A percentile compares a stretch with the other conserved stretches of the same genome.
Conservation (phyloP, 1,140 invertebrate genomes). For the Trypoxylus dichotomus region DNA sequence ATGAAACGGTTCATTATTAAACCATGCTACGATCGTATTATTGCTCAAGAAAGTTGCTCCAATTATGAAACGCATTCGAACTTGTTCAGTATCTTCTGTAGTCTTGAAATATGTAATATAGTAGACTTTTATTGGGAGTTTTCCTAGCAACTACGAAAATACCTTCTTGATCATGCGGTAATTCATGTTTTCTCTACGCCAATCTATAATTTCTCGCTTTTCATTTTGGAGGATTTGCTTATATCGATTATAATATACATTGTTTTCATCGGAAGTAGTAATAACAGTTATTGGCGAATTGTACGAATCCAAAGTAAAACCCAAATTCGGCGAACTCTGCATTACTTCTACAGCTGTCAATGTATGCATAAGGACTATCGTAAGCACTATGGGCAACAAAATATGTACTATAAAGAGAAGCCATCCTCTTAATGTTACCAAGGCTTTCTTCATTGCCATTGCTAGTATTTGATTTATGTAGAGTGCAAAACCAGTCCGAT, state of each 20-base stretch:
- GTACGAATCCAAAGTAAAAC: slow-evolving; percentile 45
- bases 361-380: slow-evolving; percentile 57
- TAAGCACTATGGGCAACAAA: slow-evolving; percentile 62
- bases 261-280: neutral
- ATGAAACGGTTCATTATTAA: slow-evolving; percentile 71
- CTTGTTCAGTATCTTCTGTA: neutral
- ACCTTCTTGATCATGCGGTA: neutral
- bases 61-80: slow-evolving; percentile 49
- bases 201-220: neutral
- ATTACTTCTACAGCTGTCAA: slow-evolving; percentile 50
- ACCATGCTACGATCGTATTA: slow-evolving; percentile 57
- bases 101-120: neutral
- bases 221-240: neutral
- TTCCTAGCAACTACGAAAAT: neutral
- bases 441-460: slow-evolving; percentile 64
- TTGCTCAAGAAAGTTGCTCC: slow-evolving; percentile 54
- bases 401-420: slow-evolving; percentile 60
- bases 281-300: slow-evolving; percentile 51
- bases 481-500: slow-evolving; percentile 52
- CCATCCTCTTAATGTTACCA: slow-evolving; percentile 61
- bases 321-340: slow-evolving; percentile 52
- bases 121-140: neutral
- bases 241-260: slow-evolving; percentile 8
- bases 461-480: slow-evolving; percentile 63
- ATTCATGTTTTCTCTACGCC: neutral